Evolutionary conservation across 2,888 invertebrate genomes (phyloP), one percentile per base, ranked within the genome.

Genomic region (Pseudococcus longispinus): DNA sequence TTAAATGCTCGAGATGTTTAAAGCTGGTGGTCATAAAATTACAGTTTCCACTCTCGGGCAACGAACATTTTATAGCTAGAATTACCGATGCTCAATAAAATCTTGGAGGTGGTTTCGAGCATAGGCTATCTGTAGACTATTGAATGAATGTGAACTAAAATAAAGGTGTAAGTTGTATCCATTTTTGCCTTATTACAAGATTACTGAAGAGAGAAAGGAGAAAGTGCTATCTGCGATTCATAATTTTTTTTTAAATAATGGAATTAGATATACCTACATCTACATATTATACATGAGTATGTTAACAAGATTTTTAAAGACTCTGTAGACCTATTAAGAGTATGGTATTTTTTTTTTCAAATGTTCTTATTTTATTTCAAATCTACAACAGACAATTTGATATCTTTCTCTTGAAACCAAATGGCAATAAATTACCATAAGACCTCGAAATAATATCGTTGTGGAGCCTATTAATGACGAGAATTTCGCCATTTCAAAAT

Each of bases 31-130:
- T 13, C 60, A 60, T 60, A 60, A 60, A 23, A 60, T 20, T 60
- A 60, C 60, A 23, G 32, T 5, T 74, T 74, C 18, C 5, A n/a
- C 32, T 32, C 32, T 29, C 26, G 26, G 29, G 74, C 32, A 11
- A 9, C n/a, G 9, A 74, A 74, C 74, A 32, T 74, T 74, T 74
- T 74, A 74, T 74, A n/a, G 74, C 74, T 32, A 29, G 74, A 74
- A 74, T 32, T 74, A 74, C 74, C 74, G 32, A 29, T 29, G 32
- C 29, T 74, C 74, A 32, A 74, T 74, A 74, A 74, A 74, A 74
- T 32, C 5, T 60, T 60, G 5, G 60, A 15, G 23, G 15, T 60
- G 23, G 60, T 6, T 55, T 37, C 37, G 1, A 55, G 3, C 3
- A 55, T 55, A 55, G 55, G 55, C n/a, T 55, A n/a, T 46, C 44